A percentile compares a stretch with the other conserved stretches of the same genome.
Evolutionary conservation across 37 sponge, comb jelly and placozoan species (phyloP).

Genomic region (Chondrosia reniformis): DNA sequence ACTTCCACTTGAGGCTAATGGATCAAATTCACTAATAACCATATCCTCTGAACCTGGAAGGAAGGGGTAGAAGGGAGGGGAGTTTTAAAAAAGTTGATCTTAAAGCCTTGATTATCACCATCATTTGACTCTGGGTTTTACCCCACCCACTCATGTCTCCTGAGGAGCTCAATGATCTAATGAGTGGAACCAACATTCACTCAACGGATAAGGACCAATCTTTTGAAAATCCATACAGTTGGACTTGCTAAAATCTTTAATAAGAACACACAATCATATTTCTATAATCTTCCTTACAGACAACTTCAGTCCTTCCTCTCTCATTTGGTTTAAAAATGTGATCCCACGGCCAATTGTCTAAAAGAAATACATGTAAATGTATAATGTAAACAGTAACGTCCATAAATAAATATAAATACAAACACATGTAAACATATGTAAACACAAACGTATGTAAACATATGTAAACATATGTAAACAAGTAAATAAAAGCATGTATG

Average conservation of each 20-base stretch:
- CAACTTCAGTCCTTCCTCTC: conserved; percentile 52
- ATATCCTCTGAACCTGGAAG: conserved; percentile 12
- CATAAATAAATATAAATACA: neutral
- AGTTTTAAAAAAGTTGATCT: too few relatives aligned
- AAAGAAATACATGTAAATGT: neutral
- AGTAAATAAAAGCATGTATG: neutral
- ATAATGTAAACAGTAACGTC: neutral
- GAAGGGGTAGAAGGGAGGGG: too few relatives aligned
- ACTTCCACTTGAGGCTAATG: conserved; percentile 9
- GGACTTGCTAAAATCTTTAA: too few relatives aligned
- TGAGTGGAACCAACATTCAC: too few relatives aligned
- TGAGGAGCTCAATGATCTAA: too few relatives aligned
- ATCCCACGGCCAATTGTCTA: conserved; percentile 69
- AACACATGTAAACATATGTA: neutral
- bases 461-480: neutral
- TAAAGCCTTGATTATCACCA: too few relatives aligned
- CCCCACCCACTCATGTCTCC: too few relatives aligned
- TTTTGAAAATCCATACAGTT: too few relatives aligned
- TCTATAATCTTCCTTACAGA: conserved; percentile 50
- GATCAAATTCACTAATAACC: neutral
- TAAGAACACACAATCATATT: too few relatives aligned
- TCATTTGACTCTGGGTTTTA: too few relatives aligned
- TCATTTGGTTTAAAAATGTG: conserved; percentile 65
- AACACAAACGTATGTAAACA: neutral
- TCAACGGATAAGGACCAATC: too few relatives aligned